phyloP scores from a whole-genome alignment of 2,797 vertebrate species.

The Crocodylus rhombifer region DNA sequence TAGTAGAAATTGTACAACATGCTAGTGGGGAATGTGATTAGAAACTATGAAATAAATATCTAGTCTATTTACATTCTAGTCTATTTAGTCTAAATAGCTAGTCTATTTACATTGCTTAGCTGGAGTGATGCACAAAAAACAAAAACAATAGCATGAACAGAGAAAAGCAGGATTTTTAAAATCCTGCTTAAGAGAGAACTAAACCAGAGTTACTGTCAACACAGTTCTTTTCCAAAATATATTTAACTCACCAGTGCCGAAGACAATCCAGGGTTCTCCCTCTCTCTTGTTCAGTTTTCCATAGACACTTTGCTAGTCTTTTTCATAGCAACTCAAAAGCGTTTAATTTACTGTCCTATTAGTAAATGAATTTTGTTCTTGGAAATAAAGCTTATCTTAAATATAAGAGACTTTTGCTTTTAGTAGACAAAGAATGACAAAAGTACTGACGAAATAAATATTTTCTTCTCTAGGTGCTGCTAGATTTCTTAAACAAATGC shows the following conservation, averaged over 20 bases:
- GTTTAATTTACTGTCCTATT: not conserved
- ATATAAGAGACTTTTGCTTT: not conserved
- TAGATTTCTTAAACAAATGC: not conserved
- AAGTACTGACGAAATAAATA: not conserved
- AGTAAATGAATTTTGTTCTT: not conserved
- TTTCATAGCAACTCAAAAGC: not conserved
- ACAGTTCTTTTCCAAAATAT: not conserved
- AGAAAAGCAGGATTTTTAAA: not conserved
- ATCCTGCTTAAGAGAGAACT: not conserved
- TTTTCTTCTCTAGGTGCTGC: not conserved
- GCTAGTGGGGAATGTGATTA: not conserved
- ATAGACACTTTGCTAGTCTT: not conserved
- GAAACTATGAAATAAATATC: not conserved
- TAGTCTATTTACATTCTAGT: too few species aligned
- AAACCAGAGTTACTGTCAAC: not conserved
- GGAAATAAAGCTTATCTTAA: not conserved
- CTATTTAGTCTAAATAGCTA: too few species aligned
- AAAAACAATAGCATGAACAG: not conserved
- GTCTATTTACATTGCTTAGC: not conserved
- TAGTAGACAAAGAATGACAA: not conserved
- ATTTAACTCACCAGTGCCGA: not conserved
- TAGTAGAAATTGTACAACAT: not conserved
- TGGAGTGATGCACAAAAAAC: not conserved
- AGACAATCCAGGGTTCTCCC: not conserved
- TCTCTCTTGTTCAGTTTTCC: not conserved